Percentiles rank a stretch among this genome's conserved stretches.
phyloP scores from a whole-genome alignment of 2,113 vertebrate genomes.

The Grus americana region DNA sequence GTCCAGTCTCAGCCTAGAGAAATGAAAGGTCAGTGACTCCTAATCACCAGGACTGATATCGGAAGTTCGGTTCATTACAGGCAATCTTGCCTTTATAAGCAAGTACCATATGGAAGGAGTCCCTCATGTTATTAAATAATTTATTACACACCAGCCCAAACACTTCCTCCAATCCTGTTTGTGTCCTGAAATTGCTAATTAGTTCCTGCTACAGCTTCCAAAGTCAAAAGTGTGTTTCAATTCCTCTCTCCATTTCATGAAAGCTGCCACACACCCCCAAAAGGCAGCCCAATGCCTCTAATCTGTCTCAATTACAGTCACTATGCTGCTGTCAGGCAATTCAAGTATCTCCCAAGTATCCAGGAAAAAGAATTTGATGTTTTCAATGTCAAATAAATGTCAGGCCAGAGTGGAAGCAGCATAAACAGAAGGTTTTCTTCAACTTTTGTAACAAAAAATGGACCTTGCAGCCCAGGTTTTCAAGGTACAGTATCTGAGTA shows the following conservation, averaged over 20 bases:
- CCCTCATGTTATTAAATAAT: conserved; percentile 25
- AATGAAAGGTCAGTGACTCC: background rate
- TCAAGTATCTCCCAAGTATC: background rate
- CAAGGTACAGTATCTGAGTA: background rate
- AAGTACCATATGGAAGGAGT: conserved; percentile 25
- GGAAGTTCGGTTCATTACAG: background rate
- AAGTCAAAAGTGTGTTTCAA: conserved; percentile 44
- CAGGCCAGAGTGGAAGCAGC: background rate
- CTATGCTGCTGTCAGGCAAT: conserved; percentile 12
- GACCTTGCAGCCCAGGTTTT: background rate
- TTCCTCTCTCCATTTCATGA: conserved; percentile 38
- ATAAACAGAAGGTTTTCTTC: background rate
- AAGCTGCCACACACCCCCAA: conserved; percentile 25
- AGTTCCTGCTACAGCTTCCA: conserved; percentile 58
- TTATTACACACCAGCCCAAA: background rate
- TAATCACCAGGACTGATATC: background rate
- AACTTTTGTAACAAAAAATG: background rate
- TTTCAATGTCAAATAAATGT: conserved; percentile 44
- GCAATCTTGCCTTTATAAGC: background rate
- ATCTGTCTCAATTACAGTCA: conserved; percentile 45
- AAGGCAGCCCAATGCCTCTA: conserved; percentile 52
- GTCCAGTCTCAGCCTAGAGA: background rate
- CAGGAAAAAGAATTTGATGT: background rate
- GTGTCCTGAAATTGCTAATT: conserved; percentile 61
- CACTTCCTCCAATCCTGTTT: conserved; percentile 37